These are phyloP conservation scores for Geodia barretti DNA, from an alignment of 37 sponge, comb jelly and placozoan species.

Conservation along the genomic window DNA sequence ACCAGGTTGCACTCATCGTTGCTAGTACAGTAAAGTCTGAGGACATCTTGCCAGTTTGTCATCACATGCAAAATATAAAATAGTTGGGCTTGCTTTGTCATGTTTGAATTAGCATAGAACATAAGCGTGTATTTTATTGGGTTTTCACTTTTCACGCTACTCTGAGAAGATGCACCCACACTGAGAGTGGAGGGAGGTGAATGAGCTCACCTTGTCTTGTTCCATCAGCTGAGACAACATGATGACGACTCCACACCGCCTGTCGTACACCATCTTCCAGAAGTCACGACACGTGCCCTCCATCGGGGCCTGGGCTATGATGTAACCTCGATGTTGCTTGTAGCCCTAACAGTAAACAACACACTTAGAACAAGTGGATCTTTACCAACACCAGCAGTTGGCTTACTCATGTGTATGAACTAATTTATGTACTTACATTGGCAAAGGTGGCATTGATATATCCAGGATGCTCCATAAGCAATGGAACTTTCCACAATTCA, in stretches of 20 bases:
- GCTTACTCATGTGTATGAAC: background rate
- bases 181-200: too few relatives aligned
- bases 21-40: too few relatives aligned
- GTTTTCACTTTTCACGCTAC: too few relatives aligned
- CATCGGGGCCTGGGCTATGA: conserved; percentile 58
- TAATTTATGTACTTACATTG: conserved; percentile 33
- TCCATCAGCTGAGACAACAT: conserved; percentile 40
- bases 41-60: too few relatives aligned
- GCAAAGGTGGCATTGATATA: conserved; percentile 69
- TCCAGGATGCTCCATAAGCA: background rate
- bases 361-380: too few relatives aligned
- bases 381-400: too few relatives aligned
- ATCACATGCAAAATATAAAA: too few relatives aligned
- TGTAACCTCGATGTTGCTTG: conserved; percentile 36
- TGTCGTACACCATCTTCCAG: conserved; percentile 67
- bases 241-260: conserved; percentile 42
- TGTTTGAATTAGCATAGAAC: too few relatives aligned
- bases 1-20: too few relatives aligned
- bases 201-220: background rate
- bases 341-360: conserved; percentile 48
- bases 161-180: too few relatives aligned
- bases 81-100: too few relatives aligned
- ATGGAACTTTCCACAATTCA: conserved; percentile 31
- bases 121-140: too few relatives aligned
- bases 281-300: conserved; percentile 36